Conservation (phyloP, 2,888 invertebrate species). For the Synergus gifuensis region DNA sequence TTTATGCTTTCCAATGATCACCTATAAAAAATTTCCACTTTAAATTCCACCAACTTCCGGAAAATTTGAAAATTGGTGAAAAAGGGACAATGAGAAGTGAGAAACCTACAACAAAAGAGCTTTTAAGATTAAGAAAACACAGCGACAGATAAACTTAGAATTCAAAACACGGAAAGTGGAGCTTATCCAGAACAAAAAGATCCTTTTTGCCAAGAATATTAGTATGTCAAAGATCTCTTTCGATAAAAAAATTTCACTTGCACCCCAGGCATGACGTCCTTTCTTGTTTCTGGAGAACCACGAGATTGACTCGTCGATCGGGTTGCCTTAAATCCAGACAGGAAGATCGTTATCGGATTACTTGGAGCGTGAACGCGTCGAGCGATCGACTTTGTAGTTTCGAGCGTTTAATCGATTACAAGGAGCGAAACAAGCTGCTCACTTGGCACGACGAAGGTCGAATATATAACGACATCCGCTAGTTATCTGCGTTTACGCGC, state of each 20-base stretch:
- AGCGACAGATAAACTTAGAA: neutral
- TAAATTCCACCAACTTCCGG: neutral
- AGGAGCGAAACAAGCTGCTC: slow-evolving; percentile 18
- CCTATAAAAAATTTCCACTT: no score
- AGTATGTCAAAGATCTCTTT: neutral
- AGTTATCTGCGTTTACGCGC: slow-evolving; percentile 21
- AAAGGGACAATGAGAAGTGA: neutral
- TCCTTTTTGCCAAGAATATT: neutral
- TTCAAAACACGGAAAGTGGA: neutral
- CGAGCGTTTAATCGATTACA: slow-evolving; percentile 31
- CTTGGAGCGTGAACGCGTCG: slow-evolving; percentile 5
- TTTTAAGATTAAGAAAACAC: neutral
- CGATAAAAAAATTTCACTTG: neutral
- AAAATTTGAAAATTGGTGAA: neutral
- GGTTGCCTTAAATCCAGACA: slow-evolving; percentile 15
- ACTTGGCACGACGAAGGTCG: slow-evolving; percentile 5
- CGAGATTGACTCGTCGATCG: slow-evolving; percentile 17
- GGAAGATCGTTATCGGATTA: slow-evolving; percentile 33
- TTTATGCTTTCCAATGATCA: no score
- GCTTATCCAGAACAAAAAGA: neutral
- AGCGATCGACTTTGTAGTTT: slow-evolving; percentile 18
- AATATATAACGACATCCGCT: slow-evolving; percentile 22
- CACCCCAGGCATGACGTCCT: neutral
- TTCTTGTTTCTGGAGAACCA: neutral
- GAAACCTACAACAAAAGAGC: neutral